Conservation (phyloP, 2,888 invertebrate genomes). For the Zeuzera pyrina region DNA sequence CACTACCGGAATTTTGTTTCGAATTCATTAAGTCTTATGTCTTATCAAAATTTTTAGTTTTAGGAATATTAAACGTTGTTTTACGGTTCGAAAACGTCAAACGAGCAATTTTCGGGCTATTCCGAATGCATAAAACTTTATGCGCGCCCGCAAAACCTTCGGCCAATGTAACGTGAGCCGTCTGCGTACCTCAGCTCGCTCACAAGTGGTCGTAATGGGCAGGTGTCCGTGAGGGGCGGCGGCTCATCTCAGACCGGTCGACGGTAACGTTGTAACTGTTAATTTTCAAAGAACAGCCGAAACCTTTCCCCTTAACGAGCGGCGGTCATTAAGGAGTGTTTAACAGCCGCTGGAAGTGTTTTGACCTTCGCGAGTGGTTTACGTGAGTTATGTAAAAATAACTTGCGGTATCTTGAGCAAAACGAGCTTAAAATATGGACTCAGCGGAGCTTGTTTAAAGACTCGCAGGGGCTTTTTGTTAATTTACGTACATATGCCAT, state of each 20-base stretch:
- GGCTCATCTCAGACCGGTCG: slow-evolving; percentile 26
- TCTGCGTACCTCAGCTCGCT: slow-evolving; percentile 9
- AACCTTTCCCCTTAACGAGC: slow-evolving; percentile 62
- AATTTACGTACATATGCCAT: too few species aligned
- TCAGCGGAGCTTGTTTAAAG: too few species aligned
- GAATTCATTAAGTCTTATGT: too few species aligned
- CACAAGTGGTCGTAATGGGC: background rate
- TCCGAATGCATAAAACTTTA: slow-evolving; percentile 62
- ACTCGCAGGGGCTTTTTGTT: too few species aligned
- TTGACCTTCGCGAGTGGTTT: slow-evolving; percentile 27
- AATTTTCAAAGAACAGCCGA: slow-evolving; percentile 59
- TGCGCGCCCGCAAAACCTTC: slow-evolving; percentile 36
- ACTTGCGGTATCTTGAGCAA: too few species aligned
- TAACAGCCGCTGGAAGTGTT: slow-evolving; percentile 36
- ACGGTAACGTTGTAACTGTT: slow-evolving; percentile 43
- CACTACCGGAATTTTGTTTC: too few species aligned
- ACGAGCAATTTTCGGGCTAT: slow-evolving; percentile 60
- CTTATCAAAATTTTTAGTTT: too few species aligned
- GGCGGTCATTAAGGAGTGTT: slow-evolving; percentile 51
- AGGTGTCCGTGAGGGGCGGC: slow-evolving; percentile 9
- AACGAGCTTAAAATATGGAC: too few species aligned
- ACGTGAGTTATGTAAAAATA: slow-evolving; percentile 12
- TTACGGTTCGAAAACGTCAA: slow-evolving; percentile 41
- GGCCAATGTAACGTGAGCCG: slow-evolving; percentile 29
- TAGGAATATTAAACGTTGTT: too few species aligned